Base-by-base conservation (phyloP, 2,113 vertebrate species). In the Myrmecobius fasciatus region DNA sequence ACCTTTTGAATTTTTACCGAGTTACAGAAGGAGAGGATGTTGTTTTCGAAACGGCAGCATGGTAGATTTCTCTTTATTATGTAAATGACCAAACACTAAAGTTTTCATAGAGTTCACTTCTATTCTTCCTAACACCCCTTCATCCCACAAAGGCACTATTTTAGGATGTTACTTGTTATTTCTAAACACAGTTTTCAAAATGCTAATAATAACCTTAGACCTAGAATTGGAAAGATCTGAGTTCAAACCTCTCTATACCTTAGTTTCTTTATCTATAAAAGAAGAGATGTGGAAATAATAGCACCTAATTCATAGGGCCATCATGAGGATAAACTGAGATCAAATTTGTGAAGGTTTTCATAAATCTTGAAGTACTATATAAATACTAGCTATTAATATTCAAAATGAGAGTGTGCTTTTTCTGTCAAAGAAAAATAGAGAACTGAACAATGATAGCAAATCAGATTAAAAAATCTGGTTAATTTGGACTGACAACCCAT, bases 181-280 rank as follows among this genome's bases (percentile, higher is more conserved):
- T 48, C 92, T 56, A 49, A 53, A 92, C 91, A 31, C n/a, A 93
- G 93, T 46, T 67, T 49, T 92, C 88, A 49, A 92, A 94, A 28
- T 89, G 0, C 26, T 88, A 49, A 52, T 52, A 93, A 52, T 91
- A 56, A 26, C 54, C 54, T 56, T 8, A 28, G 26, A 26, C 26
- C 54, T 28, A 26, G 54, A 28, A 28, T 56, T 56, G 28, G 54
- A 26, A 56, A 56, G 54, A 28, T 12, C 54, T 28, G 26, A 56
- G 9, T 56, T 56, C 54, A 56, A 56, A 9, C 9, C 8, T 56
- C 54, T 56, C 54, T 56, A 3, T 56, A 26, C 8, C 54, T 56
- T 26, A 56, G 54, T 28, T 56, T 26, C 54, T 56, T 56, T 56
- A 56, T 8, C 8, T 56, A 2, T 56, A 56, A 56, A 28, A 56